Evolutionary conservation across 2,888 invertebrate genomes (phyloP).

Genomic region (Lissocephala sabroskyi): DNA sequence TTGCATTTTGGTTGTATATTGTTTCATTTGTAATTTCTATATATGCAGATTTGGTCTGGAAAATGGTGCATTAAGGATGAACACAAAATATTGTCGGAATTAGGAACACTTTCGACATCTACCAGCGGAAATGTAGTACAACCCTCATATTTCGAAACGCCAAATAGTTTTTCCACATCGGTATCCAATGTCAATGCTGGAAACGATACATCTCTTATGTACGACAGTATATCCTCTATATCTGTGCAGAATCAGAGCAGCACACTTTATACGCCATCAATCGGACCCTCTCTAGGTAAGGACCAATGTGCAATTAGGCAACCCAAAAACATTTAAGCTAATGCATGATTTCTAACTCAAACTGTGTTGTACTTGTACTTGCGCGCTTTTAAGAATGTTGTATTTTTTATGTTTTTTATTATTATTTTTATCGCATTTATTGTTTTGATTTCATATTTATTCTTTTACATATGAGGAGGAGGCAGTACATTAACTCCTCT

Average conservation of each 20-base stretch:
- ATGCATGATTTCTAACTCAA: too few relatives aligned
- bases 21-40: background rate
- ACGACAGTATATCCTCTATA: slow-evolving; percentile 82
- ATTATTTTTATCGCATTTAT: slow-evolving; percentile 15
- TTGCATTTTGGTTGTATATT: background rate
- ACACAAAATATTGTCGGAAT: slow-evolving; percentile 88
- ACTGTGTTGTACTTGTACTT: too few relatives aligned
- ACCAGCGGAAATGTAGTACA: slow-evolving; percentile 50
- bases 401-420: slow-evolving; percentile 3
- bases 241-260: slow-evolving; percentile 83
- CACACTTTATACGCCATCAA: slow-evolving; percentile 84
- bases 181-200: slow-evolving; percentile 43
- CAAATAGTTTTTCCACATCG: slow-evolving; percentile 64
- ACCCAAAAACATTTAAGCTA: too few relatives aligned
- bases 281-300: slow-evolving; percentile 80
- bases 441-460: slow-evolving; percentile 13
- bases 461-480: slow-evolving; percentile 66
- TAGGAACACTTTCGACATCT: slow-evolving; percentile 77
- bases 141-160: slow-evolving; percentile 74
- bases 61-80: slow-evolving; percentile 95
- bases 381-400: too few relatives aligned
- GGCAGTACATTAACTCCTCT: slow-evolving; percentile 80
- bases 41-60: slow-evolving; percentile 83
- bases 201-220: slow-evolving; percentile 76
- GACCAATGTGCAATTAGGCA: slow-evolving; percentile 13